These are phyloP conservation scores for Artibeus jamaicensis DNA, from an alignment of 2,797 vertebrate species.

Conservation along the genomic window DNA sequence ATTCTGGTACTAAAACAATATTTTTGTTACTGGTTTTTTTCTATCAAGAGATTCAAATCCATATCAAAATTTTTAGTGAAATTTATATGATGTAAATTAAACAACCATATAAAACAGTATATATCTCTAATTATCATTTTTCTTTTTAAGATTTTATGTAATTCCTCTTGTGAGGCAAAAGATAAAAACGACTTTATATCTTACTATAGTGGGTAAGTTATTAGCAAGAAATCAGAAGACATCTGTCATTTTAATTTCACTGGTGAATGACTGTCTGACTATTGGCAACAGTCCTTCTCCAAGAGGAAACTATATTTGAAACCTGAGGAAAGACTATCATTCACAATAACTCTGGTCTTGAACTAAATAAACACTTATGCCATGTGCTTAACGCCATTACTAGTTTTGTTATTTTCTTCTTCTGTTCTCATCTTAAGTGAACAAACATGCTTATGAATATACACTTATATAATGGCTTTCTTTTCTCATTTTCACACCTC, in stretches of 20 bases:
- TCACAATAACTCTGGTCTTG: background rate
- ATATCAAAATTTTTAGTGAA: background rate
- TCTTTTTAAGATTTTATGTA: background rate
- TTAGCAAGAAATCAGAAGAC: background rate
- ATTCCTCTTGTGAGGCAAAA: background rate
- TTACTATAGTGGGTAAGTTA: background rate
- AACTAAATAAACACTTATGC: background rate
- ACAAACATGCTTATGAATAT: background rate
- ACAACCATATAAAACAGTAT: background rate
- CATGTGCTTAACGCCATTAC: background rate
- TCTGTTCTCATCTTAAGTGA: background rate
- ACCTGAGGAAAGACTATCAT: background rate
- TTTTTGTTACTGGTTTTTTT: background rate
- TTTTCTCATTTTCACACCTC: background rate
- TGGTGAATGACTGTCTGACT: background rate
- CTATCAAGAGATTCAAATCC: background rate
- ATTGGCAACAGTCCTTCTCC: background rate
- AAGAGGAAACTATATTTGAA: background rate
- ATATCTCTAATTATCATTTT: background rate
- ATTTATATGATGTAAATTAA: background rate
- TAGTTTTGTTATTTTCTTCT: background rate
- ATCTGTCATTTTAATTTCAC: background rate
- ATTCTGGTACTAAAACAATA: background rate
- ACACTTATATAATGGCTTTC: background rate
- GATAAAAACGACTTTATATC: background rate